Base-by-base conservation (phyloP, 2,797 vertebrate genomes). In the Chanos chanos region DNA sequence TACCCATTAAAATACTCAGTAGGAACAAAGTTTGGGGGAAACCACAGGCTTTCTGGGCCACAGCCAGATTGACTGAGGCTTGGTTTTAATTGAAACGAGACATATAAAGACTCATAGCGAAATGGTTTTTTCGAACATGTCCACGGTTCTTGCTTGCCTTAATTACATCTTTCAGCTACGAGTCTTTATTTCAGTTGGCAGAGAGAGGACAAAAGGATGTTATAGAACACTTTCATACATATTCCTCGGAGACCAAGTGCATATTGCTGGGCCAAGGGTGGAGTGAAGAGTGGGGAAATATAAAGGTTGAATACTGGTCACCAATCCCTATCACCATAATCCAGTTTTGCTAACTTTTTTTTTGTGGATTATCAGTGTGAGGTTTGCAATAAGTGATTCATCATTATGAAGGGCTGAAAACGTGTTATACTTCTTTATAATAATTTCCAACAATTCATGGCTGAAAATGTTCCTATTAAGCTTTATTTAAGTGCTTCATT, bases 51-150 rank as follows among this genome's bases (percentile, higher is more conserved):
- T 64, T 76, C 64, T 76, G 74, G 72, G 67, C 64, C 43, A 61
- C 34, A 16, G 76, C 67, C 72, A 77, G 56, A 67, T 61, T 25
- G 70, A 61, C 69, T 66, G 36, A 60, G 57, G 57, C 68, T 73
- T 53, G 55, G 59, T 72, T 78, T 76, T 72, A 76, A 76, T 78
- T 74, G 64, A 74, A 75, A 76, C 31, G 65, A 66, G 66, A 64
- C 65, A 33, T 54, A 63, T 61, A 66, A 72, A 61, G 66, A 62
- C 68, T 71, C 64, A 62, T 54, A 69, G 56, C 41, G 61, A 69
- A 39, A 55, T 33, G 28, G 15, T 52, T 49, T 44, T 43, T 39
- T 37, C 52, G 45, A 48, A 49, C 66, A 68, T 51, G 43, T 70
- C 66, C 59, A 61, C 18, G 34, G 58, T 64, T 66, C 59, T 65